phyloP scores from a whole-genome alignment of 35 echinoderm and acorn worm species.

The Diadema setosum region DNA sequence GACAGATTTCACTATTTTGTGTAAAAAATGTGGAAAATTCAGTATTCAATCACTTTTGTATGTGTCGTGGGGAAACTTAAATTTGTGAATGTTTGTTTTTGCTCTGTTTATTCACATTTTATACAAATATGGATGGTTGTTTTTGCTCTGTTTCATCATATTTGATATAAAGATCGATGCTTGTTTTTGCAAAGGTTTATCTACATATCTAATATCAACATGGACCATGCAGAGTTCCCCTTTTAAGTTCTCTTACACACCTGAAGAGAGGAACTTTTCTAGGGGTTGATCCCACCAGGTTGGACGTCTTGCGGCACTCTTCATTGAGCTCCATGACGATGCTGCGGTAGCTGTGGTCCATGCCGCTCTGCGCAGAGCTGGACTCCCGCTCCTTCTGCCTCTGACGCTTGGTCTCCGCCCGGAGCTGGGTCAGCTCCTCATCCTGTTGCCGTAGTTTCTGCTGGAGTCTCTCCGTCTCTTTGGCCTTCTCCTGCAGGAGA shows the following conservation, averaged over 20 bases:
- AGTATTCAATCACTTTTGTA: no score
- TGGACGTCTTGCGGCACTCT: slow-evolving; percentile 73
- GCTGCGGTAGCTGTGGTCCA: slow-evolving; percentile 31
- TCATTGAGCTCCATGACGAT: slow-evolving; percentile 79
- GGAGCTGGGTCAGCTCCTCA: slow-evolving; percentile 74
- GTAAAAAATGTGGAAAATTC: no score
- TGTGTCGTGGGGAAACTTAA: no score
- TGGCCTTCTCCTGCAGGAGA: slow-evolving; percentile 67
- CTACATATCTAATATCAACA: no score
- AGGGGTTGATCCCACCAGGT: slow-evolving; percentile 34
- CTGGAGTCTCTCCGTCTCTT: slow-evolving; percentile 60
- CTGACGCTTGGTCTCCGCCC: slow-evolving; percentile 71
- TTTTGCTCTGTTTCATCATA: no score
- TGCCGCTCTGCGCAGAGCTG: background rate
- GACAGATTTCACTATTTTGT: no score
- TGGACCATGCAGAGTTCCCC: no score
- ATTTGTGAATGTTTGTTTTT: no score
- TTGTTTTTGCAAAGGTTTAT: background rate
- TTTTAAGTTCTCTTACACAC: background rate
- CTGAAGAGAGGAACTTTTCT: slow-evolving; percentile 28
- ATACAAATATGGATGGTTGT: no score
- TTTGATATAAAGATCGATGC: background rate
- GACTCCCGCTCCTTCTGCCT: slow-evolving; percentile 58
- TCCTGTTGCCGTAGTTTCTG: slow-evolving; percentile 63
- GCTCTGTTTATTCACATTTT: no score